These are phyloP conservation scores for Epizoanthus fatuus DNA, from an alignment of 92 coral and sea anemone genomes.

Conservation along the genomic window DNA sequence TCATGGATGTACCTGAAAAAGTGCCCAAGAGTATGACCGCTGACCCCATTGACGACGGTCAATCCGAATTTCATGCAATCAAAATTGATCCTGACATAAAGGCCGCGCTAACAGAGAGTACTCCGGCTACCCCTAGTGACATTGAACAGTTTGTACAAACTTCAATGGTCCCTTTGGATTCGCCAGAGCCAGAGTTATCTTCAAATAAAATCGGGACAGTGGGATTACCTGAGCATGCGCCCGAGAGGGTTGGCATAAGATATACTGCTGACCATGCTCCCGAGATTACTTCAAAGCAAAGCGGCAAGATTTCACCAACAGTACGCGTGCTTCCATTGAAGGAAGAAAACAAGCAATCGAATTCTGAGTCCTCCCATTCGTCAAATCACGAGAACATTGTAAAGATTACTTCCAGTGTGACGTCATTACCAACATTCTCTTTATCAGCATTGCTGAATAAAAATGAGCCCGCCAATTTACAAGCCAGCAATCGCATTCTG, in stretches of 20 bases:
- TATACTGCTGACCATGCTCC: background rate
- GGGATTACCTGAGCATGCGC: slow-evolving; percentile 24
- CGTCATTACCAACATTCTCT: slow-evolving; percentile 24
- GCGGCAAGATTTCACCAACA: slow-evolving; percentile 15
- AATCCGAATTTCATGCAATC: slow-evolving; percentile 68
- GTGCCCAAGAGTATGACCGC: slow-evolving; percentile 37
- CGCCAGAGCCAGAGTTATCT: slow-evolving; percentile 15
- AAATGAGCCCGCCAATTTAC: background rate
- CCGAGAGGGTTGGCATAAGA: slow-evolving; percentile 18
- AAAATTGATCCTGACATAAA: slow-evolving; percentile 41
- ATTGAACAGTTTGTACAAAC: slow-evolving; percentile 32
- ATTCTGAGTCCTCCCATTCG: background rate
- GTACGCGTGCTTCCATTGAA: background rate
- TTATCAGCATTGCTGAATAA: slow-evolving; percentile 31
- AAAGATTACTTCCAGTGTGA: slow-evolving; percentile 14
- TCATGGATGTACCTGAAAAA: background rate
- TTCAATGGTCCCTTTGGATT: slow-evolving; percentile 22
- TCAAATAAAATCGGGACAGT: background rate
- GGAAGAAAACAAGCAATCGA: background rate
- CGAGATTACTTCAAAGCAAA: slow-evolving; percentile 25
- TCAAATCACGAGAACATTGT: slow-evolving; percentile 21
- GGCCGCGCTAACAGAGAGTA: background rate
- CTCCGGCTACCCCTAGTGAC: slow-evolving; percentile 13
- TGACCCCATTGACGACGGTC: slow-evolving; percentile 49
- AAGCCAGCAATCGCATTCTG: slow-evolving; percentile 18